These are phyloP conservation scores for Tapirus indicus DNA, from an alignment of 2,797 vertebrate species.

Conservation along the genomic window DNA sequence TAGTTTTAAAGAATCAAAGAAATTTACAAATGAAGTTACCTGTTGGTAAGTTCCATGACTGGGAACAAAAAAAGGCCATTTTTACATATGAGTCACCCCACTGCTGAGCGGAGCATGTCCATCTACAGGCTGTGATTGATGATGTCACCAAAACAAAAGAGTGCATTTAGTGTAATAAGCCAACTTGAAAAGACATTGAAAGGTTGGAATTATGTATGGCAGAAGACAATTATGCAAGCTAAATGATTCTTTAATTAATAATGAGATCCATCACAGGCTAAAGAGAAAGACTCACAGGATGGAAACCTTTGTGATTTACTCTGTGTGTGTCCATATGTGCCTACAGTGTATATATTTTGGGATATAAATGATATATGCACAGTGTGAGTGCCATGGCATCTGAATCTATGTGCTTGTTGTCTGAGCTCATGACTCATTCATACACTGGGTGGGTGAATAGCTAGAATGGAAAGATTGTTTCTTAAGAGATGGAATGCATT, in stretches of 20 bases:
- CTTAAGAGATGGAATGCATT: slow-evolving; percentile 17
- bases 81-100: slow-evolving; percentile 42
- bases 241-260: slow-evolving; percentile 88
- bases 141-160: slow-evolving; percentile 83
- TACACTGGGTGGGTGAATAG: not conserved
- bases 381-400: not conserved
- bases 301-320: slow-evolving; percentile 70
- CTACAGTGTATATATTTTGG: slow-evolving; percentile 65
- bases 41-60: slow-evolving; percentile 84
- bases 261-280: slow-evolving; percentile 84
- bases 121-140: slow-evolving; percentile 79
- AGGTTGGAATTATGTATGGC: slow-evolving; percentile 86
- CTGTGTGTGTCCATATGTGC: slow-evolving; percentile 67
- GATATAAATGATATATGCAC: slow-evolving; percentile 60
- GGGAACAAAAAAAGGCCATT: slow-evolving; percentile 70
- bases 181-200: slow-evolving; percentile 86
- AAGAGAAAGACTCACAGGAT: slow-evolving; percentile 77
- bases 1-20: slow-evolving; percentile 79
- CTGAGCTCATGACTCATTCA: slow-evolving; percentile 51
- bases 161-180: slow-evolving; percentile 85
- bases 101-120: slow-evolving; percentile 67
- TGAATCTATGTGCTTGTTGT: slow-evolving; percentile 13
- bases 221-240: slow-evolving; percentile 87
- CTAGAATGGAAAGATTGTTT: slow-evolving; percentile 43
- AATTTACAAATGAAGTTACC: slow-evolving; percentile 84